Evolutionary conservation across 1,140 invertebrate genomes (phyloP).

Genomic region (Ptiloglossa arizonensis): DNA sequence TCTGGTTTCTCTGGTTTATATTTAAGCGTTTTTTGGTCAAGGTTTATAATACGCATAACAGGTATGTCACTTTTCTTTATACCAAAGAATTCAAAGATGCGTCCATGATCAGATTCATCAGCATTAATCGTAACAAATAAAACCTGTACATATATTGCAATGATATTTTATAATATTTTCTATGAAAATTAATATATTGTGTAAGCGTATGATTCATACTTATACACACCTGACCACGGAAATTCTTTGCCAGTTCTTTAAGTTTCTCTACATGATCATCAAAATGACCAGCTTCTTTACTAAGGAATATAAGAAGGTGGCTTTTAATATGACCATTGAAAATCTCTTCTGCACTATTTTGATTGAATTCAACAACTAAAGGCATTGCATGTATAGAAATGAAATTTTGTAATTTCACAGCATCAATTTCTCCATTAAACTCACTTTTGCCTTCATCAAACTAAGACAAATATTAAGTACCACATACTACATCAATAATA

Average conservation of each 20-base stretch:
- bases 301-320: slow-evolving; percentile 97
- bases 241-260: slow-evolving; percentile 92
- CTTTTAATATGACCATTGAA: slow-evolving; percentile 99
- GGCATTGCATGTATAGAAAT: slow-evolving; percentile 93
- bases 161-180: not conserved
- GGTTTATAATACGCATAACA: slow-evolving; percentile 94
- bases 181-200: not conserved
- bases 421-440: slow-evolving; percentile 88
- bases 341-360: slow-evolving; percentile 98
- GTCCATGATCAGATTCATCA: slow-evolving; percentile 96
- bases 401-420: slow-evolving; percentile 91
- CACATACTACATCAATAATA: not conserved
- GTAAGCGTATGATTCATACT: slow-evolving; percentile 3
- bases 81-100: slow-evolving; percentile 99
- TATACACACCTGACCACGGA: slow-evolving; percentile 90
- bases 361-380: slow-evolving; percentile 98
- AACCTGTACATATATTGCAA: slow-evolving; percentile 79
- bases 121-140: slow-evolving; percentile 98
- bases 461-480: slow-evolving; percentile 78
- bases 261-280: slow-evolving; percentile 90
- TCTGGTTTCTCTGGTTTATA: slow-evolving; percentile 95
- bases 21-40: slow-evolving; percentile 99
- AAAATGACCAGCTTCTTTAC: slow-evolving; percentile 92
- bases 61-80: slow-evolving; percentile 96
- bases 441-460: slow-evolving; percentile 96